Conservation (phyloP, 2,797 vertebrate species). For the Hoplostethus atlanticus region DNA sequence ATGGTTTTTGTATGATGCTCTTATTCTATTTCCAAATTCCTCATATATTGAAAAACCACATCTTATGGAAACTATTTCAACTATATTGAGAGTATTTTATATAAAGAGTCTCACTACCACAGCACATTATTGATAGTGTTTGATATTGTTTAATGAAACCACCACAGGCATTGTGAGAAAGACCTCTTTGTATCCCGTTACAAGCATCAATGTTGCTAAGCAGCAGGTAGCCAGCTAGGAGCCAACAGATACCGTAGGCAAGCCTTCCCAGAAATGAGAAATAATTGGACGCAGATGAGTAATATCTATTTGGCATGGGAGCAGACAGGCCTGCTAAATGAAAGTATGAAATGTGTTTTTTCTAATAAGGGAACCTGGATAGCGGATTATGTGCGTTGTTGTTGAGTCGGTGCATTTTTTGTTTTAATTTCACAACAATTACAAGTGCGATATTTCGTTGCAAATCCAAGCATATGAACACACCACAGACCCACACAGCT, state of each 20-base stretch:
- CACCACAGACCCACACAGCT: slow-evolving; percentile 2
- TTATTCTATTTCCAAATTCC: too few relatives aligned
- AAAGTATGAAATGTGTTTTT: slow-evolving; percentile 22
- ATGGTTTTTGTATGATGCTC: too few relatives aligned
- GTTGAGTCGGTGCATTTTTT: too few relatives aligned
- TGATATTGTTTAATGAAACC: slow-evolving; percentile 51
- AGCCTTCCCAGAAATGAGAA: slow-evolving; percentile 58
- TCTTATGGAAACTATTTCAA: neutral
- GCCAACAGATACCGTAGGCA: slow-evolving; percentile 36
- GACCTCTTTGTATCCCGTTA: slow-evolving; percentile 29
- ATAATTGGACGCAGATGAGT: slow-evolving; percentile 72
- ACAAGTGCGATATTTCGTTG: neutral
- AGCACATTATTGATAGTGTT: slow-evolving; percentile 11
- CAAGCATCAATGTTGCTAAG: slow-evolving; percentile 75
- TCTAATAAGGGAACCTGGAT: neutral
- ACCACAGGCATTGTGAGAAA: slow-evolving; percentile 36
- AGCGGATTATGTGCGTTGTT: neutral
- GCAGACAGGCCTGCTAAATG: slow-evolving; percentile 39
- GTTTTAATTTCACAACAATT: neutral
- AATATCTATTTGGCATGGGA: slow-evolving; percentile 58
- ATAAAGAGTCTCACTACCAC: too few relatives aligned
- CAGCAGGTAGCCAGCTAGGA: slow-evolving; percentile 64
- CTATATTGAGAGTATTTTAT: too few relatives aligned
- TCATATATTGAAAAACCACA: too few relatives aligned
- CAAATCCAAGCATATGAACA: neutral